phyloP scores from a whole-genome alignment of 1,140 invertebrate species.

The Drosophila tani region DNA sequence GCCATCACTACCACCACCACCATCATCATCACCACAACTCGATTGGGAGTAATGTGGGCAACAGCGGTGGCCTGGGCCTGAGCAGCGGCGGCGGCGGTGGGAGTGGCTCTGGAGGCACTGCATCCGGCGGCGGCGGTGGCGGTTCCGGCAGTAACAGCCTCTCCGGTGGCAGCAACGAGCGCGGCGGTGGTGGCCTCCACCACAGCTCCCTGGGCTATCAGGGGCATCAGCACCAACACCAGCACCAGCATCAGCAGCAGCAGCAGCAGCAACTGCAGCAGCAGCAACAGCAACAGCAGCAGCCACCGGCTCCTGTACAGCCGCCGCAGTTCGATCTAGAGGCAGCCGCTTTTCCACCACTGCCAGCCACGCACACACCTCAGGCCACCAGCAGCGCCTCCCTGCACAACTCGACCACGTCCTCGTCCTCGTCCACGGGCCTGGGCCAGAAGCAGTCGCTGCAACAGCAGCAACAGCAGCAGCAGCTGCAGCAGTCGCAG shows the following conservation, averaged over 20 bases:
- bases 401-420: conserved; percentile 42
- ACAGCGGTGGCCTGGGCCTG: conserved; percentile 59
- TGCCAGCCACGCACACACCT: conserved; percentile 86
- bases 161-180: conserved; percentile 52
- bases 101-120: conserved; percentile 22
- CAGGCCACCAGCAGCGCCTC: conserved; percentile 58
- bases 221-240: conserved; percentile 59
- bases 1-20: conserved; percentile 59
- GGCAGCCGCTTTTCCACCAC: conserved; percentile 92
- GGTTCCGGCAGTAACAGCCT: conserved; percentile 49
- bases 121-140: conserved; percentile 23
- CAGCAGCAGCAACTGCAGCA: conserved; percentile 76
- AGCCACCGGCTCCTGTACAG: conserved; percentile 68
- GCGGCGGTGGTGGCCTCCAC: conserved; percentile 37
- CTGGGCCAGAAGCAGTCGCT: conserved; percentile 41
- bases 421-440: conserved; percentile 24
- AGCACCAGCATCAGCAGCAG: conserved; percentile 56
- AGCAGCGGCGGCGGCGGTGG: conserved; percentile 27
- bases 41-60: conserved; percentile 74
- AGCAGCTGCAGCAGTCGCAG: conserved; percentile 49
- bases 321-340: conserved; percentile 91
- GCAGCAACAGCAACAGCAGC: conserved; percentile 70
- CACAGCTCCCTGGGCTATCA: conserved; percentile 67
- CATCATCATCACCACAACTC: conserved; percentile 72
- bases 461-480: conserved; percentile 38